A percentile compares a stretch with the other conserved stretches of the same genome.
These are phyloP conservation scores for Hemithea aestivaria DNA, from an alignment of 2,888 invertebrate genomes.

Conservation along the genomic window DNA sequence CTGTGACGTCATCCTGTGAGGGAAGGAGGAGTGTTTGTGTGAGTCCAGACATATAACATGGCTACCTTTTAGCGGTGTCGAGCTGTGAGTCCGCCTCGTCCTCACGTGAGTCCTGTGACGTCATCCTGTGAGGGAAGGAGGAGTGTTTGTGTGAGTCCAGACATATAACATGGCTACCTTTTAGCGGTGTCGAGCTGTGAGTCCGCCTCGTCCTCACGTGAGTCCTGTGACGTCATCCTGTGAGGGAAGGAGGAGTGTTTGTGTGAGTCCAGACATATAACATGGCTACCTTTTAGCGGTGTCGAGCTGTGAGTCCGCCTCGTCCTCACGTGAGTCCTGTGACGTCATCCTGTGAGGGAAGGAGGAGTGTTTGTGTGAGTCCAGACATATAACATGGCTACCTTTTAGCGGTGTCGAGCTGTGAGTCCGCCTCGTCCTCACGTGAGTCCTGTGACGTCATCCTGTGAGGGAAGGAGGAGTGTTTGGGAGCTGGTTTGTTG, in stretches of 20 bases:
- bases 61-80: constrained; percentile 89
- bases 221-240: too few relatives aligned
- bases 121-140: too few relatives aligned
- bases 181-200: constrained; percentile 92
- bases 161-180: too few relatives aligned
- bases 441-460: constrained; percentile 52
- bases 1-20: too few relatives aligned
- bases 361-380: constrained; percentile 64
- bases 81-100: too few relatives aligned
- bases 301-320: constrained; percentile 91
- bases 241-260: too few relatives aligned
- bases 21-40: too few relatives aligned
- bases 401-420: constrained; percentile 92
- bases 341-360: constrained; percentile 48
- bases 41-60: too few relatives aligned
- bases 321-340: constrained; percentile 60
- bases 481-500: constrained; percentile 74
- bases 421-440: constrained; percentile 83
- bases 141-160: too few relatives aligned
- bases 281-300: constrained; percentile 88
- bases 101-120: too few relatives aligned
- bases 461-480: constrained; percentile 47
- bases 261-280: too few relatives aligned
- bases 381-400: constrained; percentile 43
- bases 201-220: too few relatives aligned